Evolutionary conservation across 1,140 invertebrate genomes (phyloP).

Genomic region (Hermatobates lingyangjiaoensis): DNA sequence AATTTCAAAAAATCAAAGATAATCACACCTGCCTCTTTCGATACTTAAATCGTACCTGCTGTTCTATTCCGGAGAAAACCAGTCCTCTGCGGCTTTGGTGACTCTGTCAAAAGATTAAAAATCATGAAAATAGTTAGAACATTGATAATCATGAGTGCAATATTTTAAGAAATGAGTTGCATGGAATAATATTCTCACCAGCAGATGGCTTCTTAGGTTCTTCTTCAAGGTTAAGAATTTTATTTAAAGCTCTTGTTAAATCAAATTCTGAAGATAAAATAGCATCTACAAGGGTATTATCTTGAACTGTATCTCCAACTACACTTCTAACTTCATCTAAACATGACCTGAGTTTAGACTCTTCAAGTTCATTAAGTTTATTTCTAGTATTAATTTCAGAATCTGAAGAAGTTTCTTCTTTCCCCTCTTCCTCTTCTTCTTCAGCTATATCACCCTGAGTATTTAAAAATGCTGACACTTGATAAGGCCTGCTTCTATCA

Average conservation of each 20-base stretch:
- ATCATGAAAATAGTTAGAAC: neutral
- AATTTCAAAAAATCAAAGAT: too few species aligned
- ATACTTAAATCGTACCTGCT: too few species aligned
- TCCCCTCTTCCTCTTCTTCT: constrained; percentile 36
- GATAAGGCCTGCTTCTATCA: constrained; percentile 40
- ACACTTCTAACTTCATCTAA: constrained; percentile 63
- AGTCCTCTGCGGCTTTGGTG: constrained; percentile 16
- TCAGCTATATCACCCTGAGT: constrained; percentile 54
- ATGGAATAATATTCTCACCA: neutral
- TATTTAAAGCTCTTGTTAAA: constrained; percentile 46
- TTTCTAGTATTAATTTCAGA: neutral
- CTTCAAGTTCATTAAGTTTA: constrained; percentile 41
- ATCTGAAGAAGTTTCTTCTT: constrained; percentile 19
- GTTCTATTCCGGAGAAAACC: neutral
- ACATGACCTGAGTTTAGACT: constrained; percentile 58
- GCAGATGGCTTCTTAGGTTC: neutral
- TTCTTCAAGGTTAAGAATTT: constrained; percentile 24
- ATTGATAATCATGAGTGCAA: too few species aligned
- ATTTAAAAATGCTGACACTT: constrained; percentile 47
- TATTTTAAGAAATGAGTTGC: too few species aligned
- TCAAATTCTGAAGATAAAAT: constrained; percentile 50
- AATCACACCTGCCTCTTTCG: too few species aligned
- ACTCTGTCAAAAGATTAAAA: constrained; percentile 12
- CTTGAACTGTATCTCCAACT: constrained; percentile 53
- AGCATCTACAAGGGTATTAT: constrained; percentile 42